These are phyloP conservation scores for Thysanoteuthis rhombus DNA, from an alignment of 2,888 invertebrate species.

Conservation along the genomic window DNA sequence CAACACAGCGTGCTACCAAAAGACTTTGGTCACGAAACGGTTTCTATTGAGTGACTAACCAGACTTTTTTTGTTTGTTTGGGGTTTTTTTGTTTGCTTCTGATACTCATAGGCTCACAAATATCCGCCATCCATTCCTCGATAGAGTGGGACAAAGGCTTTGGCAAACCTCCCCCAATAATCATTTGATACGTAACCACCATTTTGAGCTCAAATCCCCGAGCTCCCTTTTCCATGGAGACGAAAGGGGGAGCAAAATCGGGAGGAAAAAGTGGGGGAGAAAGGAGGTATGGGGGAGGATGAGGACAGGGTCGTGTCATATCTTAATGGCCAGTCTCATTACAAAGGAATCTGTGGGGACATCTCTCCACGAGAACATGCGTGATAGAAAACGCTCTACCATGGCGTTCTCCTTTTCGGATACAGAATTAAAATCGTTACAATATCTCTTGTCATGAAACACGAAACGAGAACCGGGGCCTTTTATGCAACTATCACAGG, in stretches of 20 bases:
- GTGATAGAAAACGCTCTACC: constrained; percentile 18
- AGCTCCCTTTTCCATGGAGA: background rate
- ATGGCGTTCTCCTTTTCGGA: constrained; percentile 16
- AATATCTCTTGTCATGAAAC: constrained; percentile 30
- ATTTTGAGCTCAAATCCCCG: background rate
- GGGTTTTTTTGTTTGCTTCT: background rate
- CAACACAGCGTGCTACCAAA: no score
- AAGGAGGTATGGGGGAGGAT: no score
- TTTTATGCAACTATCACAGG: constrained; percentile 32
- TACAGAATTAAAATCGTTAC: constrained; percentile 30
- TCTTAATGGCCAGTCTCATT: constrained; percentile 1
- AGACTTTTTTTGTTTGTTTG: no score
- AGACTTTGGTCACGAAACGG: no score
- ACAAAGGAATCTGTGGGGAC: constrained; percentile 24
- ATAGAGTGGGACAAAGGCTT: background rate
- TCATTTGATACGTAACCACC: background rate
- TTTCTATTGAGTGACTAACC: no score
- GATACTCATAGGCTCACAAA: background rate
- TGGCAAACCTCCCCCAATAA: background rate
- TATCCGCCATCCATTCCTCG: background rate
- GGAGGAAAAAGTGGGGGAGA: background rate
- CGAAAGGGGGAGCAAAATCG: background rate
- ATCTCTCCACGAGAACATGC: constrained; percentile 17
- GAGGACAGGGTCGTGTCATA: constrained; percentile 28
- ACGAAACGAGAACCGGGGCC: background rate